Evolutionary conservation across 2,113 vertebrate genomes (phyloP).

Genomic region (Leucopsar rothschildi): DNA sequence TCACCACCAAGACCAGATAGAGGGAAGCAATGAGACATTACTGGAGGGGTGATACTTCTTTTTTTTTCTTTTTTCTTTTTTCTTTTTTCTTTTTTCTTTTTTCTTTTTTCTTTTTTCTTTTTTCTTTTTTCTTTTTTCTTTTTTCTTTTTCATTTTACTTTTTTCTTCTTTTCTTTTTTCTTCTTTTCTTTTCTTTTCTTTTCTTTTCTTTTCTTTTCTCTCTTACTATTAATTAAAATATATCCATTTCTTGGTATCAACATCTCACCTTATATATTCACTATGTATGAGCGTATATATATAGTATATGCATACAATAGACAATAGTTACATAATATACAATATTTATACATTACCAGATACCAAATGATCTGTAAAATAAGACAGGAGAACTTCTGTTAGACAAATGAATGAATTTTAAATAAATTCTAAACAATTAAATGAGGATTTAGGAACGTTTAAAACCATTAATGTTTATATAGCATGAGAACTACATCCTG

Average conservation of each 20-base stretch:
- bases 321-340: not conserved
- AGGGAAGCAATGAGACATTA: rapidly evolving
- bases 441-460: not conserved
- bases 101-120: no score
- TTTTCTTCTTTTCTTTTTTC: no score
- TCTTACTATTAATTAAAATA: not conserved
- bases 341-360: not conserved
- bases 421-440: not conserved
- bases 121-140: no score
- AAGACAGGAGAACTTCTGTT: not conserved
- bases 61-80: no score
- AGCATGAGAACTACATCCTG: not conserved
- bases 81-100: no score
- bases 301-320: not conserved
- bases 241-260: not conserved
- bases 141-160: no score
- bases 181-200: not conserved
- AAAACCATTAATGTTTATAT: not conserved
- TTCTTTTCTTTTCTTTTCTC: no score
- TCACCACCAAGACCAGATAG: not conserved
- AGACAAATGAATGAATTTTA: not conserved
- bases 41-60: not conserved
- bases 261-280: not conserved
- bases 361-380: not conserved
- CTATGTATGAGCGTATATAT: no score